Evolutionary conservation across 2,888 invertebrate species (phyloP), one percentile per base, ranked within the genome.

Genomic region (Lochmaea capreae): DNA sequence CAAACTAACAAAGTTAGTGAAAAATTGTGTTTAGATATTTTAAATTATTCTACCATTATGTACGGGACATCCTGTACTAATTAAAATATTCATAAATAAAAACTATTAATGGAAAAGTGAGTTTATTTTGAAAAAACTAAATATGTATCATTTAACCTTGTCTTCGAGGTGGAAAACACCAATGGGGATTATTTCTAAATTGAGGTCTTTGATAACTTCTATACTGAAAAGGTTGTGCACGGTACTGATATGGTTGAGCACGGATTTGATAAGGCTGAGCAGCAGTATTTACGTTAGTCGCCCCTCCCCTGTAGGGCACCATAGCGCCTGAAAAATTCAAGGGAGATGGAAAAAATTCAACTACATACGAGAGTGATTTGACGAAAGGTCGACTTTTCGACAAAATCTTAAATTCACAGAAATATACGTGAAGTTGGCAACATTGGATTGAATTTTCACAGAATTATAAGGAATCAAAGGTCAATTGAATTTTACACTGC

Each of bases 311-410:
- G 46, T 63, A 63, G 42, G 22, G 62, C n/a, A 63, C 43, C 62
- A 63, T 43, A 12, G 43, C 18, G 12, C 62, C 62, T 63, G 46
- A 63, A 63, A 63, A 39, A 63, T 42, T 42, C 8, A 39, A 39
- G 3, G 61, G 42, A 61, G 4, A 61, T 39, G 9, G 42, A 26
- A 61, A 42, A 10, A 2, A 3, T 46, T 12, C 11, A 46, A 9
- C 12, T n/a, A 63, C 12, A 43, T 18, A 10, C 10, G 18, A 43
- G 2, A 4, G 8, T 18, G 12, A 16, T 39, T 22, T 16, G 14
- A 59, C 22, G 43, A 43, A 43, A 43, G 11, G 10, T 11, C 43
- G 2, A 11, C 46, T 46, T 39, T 39, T 39, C 1, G 8, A 39
- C 33, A 39, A 39, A 39, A 8, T 39, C 33, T 39, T 9, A 33